Evolutionary conservation across 2,113 vertebrate genomes (phyloP).

Genomic region (Xenus cinereus): DNA sequence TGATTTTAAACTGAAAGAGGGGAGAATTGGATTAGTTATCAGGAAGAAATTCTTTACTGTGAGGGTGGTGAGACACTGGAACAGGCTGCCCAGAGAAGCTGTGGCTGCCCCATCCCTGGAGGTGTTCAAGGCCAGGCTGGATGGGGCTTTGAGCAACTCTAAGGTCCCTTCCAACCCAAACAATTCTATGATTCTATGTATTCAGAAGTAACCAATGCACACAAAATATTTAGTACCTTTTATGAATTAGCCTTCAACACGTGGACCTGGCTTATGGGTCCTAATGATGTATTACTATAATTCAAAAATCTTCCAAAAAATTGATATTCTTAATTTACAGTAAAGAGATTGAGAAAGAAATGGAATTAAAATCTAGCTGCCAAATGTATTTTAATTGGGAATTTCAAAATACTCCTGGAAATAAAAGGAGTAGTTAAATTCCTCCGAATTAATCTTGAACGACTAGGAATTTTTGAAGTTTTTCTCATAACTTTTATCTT

Average conservation of each 20-base stretch:
- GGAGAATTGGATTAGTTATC: not conserved
- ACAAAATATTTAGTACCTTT: not conserved
- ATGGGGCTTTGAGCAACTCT: not conserved
- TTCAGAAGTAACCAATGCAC: not conserved
- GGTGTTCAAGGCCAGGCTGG: not conserved
- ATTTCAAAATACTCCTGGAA: not conserved
- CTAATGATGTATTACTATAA: not conserved
- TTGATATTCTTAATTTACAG: not conserved
- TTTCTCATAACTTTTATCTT: not conserved
- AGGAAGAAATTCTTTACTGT: not conserved
- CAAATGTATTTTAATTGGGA: not conserved
- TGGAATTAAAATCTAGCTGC: not conserved
- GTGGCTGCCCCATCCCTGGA: not conserved
- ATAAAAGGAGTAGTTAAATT: not conserved
- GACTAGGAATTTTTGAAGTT: not conserved
- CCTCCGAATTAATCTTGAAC: not conserved
- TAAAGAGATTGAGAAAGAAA: not conserved
- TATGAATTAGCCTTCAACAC: not conserved
- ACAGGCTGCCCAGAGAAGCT: not conserved
- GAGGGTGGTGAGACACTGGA: not conserved
- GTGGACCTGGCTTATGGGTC: not conserved
- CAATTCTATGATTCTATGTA: too few species aligned
- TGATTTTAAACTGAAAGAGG: not conserved
- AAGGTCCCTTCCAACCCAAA: too few species aligned
- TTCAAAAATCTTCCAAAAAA: not conserved